A percentile compares a stretch with the other conserved stretches of the same genome.
phyloP scores from a whole-genome alignment of 2,888 invertebrate species.

The Cephonodes hylas region DNA sequence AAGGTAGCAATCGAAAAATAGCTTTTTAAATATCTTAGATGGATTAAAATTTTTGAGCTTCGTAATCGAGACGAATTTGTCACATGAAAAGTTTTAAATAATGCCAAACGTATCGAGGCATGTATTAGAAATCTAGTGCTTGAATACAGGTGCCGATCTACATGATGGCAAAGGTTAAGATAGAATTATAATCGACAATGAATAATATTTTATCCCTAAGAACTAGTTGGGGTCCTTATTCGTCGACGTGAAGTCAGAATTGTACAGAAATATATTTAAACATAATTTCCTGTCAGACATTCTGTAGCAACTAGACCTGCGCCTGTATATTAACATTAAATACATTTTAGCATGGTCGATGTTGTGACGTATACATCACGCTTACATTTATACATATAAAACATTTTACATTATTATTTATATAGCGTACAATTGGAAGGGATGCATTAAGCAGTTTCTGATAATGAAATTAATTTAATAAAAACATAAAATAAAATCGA shows the following conservation, averaged over 20 bases:
- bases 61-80: neutral
- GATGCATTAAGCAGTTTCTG: neutral
- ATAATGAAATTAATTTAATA: neutral
- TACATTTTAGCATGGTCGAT: slow-evolving; percentile 20
- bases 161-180: too few species aligned
- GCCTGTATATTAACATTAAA: slow-evolving; percentile 9
- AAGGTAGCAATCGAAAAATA: neutral
- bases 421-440: neutral
- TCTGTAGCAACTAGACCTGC: neutral
- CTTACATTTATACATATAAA: slow-evolving; percentile 5
- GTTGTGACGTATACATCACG: slow-evolving; percentile 13
- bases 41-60: neutral
- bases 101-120: neutral
- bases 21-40: neutral
- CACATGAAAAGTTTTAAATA: neutral
- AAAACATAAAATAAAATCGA: neutral
- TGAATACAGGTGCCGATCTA: neutral
- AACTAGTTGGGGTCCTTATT: neutral
- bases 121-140: neutral
- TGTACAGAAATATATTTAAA: neutral
- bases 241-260: neutral
- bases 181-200: too few species aligned
- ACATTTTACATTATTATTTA: neutral
- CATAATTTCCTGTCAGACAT: neutral
- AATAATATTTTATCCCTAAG: too few species aligned